Evolutionary conservation across 2,888 invertebrate species (phyloP), one percentile per base, ranked within the genome.

Genomic region (Hetaerina titia): DNA sequence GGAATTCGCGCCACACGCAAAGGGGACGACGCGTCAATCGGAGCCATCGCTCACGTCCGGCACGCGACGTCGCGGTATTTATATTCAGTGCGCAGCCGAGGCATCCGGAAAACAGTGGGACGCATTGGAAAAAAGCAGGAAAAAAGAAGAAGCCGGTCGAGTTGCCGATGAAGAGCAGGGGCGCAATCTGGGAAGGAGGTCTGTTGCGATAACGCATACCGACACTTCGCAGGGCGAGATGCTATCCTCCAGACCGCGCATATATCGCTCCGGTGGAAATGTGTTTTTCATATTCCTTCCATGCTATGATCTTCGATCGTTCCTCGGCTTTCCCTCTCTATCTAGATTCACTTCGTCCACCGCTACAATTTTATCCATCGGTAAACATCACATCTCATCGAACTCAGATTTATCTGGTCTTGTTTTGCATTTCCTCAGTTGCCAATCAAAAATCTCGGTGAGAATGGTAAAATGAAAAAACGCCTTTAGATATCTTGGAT

Each of bases 21-120:
- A 31, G 69, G 56, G 92, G 92, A 74, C 92, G 92, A 74, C 92
- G 92, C 69, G 92, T 74, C 92, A 92, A 92, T 92, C 92, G 69
- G 69, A 69, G 92, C n/a, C 63, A 45, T 90, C 90, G 90, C 90
- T 90, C 90, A 90, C 90, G 90, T 90, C 92, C 74, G 92, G 92
- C 92, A 92, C 92, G 92, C 92, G 92, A 92, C 92, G 69, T 74
- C 64, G 56, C 22, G n/a, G 92, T 74, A 92, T 92, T 74, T 92
- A 74, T 92, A 92, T 74, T 92, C 69, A 45, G 13, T 69, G 92
- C 69, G 69, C 64, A 22, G 58, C 17, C 17, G 89, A 7, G 89
- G 57, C 17, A 57, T 19, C 9, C 57, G 89, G n/a, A 58, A 57
- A 89, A 89, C 45, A 45, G 88, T 9, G 56, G 88, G 45, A 22